phyloP scores from a whole-genome alignment of 2,113 vertebrate genomes.

The Onychostruthus taczanowskii region DNA sequence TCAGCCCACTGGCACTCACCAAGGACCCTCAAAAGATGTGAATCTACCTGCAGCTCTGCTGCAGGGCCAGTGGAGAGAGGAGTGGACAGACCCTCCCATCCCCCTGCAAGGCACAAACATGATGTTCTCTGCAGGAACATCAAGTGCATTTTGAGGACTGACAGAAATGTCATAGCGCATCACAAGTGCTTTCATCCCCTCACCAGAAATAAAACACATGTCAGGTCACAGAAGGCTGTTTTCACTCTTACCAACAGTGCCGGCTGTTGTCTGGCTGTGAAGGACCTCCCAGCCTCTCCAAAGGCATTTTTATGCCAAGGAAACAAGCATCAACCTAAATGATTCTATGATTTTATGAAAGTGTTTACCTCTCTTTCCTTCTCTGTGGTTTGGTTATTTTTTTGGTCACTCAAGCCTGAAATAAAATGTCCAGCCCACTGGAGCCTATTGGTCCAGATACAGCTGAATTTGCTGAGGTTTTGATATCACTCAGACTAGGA shows the following conservation, averaged over 20 bases:
- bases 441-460: not conserved
- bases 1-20: not conserved
- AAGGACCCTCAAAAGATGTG: not conserved
- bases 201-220: conserved; percentile 30
- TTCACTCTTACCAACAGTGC: not conserved
- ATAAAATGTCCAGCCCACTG: not conserved
- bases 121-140: not conserved
- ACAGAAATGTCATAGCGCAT: conserved; percentile 13
- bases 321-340: not conserved
- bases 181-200: conserved; percentile 7
- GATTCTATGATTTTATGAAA: not conserved
- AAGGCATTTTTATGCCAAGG: not conserved
- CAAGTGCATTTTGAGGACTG: not conserved
- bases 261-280: conserved; percentile 23
- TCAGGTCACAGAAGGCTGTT: conserved; percentile 42
- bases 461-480: conserved; percentile 2
- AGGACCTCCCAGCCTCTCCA: not conserved
- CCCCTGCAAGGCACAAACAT: not conserved
- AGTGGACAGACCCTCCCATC: not conserved
- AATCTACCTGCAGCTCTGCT: not conserved
- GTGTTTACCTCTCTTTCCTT: not conserved
- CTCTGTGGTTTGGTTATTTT: not conserved
- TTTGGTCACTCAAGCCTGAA: not conserved
- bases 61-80: not conserved
- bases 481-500: not conserved